These are phyloP conservation scores for Motacilla alba DNA, from an alignment of 2,113 vertebrate species.

Conservation along the genomic window DNA sequence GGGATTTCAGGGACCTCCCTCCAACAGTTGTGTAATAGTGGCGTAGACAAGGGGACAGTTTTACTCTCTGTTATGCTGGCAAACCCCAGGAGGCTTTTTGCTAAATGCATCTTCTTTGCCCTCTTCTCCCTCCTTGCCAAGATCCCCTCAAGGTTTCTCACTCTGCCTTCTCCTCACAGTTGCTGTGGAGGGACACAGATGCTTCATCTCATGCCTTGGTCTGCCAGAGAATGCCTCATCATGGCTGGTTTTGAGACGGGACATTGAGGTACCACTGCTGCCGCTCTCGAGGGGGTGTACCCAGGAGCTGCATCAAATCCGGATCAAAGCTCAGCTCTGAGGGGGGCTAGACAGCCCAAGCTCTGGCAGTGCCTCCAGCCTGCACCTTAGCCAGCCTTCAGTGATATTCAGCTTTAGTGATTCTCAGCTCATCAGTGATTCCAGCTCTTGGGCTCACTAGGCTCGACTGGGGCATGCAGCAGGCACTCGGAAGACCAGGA, in stretches of 20 bases:
- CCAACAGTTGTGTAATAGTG: fast-evolving
- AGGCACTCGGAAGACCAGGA: no score
- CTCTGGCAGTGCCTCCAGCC: no score
- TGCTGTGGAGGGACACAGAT: fast-evolving
- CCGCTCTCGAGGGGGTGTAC: background rate
- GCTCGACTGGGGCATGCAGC: no score
- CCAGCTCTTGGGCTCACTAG: no score
- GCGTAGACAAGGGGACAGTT: background rate
- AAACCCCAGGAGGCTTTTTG: background rate
- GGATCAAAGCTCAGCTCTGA: no score
- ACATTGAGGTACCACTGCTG: fast-evolving
- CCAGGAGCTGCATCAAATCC: no score
- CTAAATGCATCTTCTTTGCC: background rate
- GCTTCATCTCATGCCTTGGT: background rate
- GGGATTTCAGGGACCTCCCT: background rate
- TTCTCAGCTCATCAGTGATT: no score
- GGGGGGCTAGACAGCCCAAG: no score
- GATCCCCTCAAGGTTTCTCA: background rate
- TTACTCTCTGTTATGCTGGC: background rate
- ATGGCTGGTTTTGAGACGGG: background rate
- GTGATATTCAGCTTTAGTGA: no score
- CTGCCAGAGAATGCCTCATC: background rate
- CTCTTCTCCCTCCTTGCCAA: background rate
- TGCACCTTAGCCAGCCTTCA: no score
- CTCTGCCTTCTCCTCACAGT: background rate